Evolutionary conservation across 1,140 invertebrate genomes (phyloP).

Genomic region (Dryas iulia): DNA sequence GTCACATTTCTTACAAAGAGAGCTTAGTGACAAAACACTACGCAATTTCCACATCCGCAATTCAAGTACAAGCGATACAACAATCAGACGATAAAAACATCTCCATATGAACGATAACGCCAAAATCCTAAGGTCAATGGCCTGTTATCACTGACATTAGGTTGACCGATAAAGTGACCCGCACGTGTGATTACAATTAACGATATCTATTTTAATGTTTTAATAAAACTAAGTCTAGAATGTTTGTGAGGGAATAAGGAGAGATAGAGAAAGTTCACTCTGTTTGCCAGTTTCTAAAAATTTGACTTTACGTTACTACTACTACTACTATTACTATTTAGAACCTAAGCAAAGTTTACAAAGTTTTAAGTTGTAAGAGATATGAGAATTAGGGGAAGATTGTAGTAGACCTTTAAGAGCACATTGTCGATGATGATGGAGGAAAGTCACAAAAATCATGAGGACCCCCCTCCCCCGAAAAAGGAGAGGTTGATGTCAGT

Average conservation of each 20-base stretch:
- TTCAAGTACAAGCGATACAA: not conserved
- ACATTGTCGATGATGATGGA: no score
- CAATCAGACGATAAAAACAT: slow-evolving; percentile 19
- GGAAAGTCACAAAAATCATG: no score
- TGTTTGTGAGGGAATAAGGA: not conserved
- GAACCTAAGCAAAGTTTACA: no score
- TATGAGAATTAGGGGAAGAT: no score
- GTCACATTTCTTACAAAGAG: no score
- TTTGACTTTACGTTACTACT: no score
- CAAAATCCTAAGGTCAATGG: slow-evolving; percentile 21
- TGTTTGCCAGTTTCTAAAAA: not conserved
- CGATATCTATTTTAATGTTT: not conserved
- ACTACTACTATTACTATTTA: no score
- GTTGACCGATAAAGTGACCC: slow-evolving; percentile 20
- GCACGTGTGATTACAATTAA: slow-evolving; percentile 13
- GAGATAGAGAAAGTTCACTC: not conserved
- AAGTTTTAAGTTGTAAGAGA: no score
- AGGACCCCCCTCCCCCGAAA: no score
- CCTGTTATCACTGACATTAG: slow-evolving; percentile 18
- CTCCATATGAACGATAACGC: slow-evolving; percentile 17
- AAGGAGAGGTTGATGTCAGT: no score
- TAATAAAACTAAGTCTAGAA: not conserved
- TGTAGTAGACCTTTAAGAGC: no score
- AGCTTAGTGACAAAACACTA: no score
- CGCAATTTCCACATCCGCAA: not conserved